These are phyloP conservation scores for Climacteris rufus DNA, from an alignment of 2,113 vertebrate species.

Conservation along the genomic window DNA sequence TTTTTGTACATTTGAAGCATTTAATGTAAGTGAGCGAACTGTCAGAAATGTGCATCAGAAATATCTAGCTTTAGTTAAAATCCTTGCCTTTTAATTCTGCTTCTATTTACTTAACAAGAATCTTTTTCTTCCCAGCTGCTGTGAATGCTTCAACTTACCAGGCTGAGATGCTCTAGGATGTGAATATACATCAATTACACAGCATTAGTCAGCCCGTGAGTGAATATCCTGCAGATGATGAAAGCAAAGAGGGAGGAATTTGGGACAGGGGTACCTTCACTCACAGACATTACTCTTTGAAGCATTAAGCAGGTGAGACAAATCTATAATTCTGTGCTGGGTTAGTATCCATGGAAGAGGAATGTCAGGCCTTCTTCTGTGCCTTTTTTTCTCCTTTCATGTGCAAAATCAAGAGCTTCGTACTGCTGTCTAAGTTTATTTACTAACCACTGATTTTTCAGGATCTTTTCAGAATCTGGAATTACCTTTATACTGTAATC, in stretches of 20 bases:
- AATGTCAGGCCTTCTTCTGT: background rate
- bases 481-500: background rate
- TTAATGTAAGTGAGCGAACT: background rate
- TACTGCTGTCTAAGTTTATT: background rate
- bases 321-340: background rate
- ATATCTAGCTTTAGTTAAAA: background rate
- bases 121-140: background rate
- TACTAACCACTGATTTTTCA: background rate
- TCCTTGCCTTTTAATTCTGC: background rate
- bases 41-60: background rate
- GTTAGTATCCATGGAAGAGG: background rate
- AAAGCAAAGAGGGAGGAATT: background rate
- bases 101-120: background rate
- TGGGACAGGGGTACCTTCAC: background rate
- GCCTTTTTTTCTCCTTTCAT: background rate
- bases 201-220: background rate
- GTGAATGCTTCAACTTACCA: background rate
- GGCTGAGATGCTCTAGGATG: background rate
- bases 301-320: background rate
- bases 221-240: fast-evolving
- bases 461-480: background rate
- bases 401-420: background rate
- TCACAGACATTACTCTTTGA: background rate
- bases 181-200: background rate
- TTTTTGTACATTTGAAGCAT: background rate